Evolutionary conservation across 2,113 vertebrate genomes (phyloP), one percentile per base, ranked within the genome.

Genomic region (Rhipidura dahli): DNA sequence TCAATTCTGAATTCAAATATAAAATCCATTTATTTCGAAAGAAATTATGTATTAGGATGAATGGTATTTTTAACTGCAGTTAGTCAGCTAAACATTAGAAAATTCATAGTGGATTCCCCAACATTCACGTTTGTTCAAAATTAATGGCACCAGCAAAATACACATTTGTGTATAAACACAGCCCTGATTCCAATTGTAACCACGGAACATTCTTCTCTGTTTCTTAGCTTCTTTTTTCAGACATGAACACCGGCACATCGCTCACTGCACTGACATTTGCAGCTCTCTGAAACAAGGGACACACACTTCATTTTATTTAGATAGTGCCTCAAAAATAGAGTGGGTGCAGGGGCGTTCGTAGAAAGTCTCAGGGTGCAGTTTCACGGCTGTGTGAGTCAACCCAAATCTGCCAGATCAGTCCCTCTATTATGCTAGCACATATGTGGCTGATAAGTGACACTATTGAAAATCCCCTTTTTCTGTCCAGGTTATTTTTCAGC

Each of bases 11-110:
- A 72, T 39, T 88, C 47, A 42, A 79, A 66, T 26, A 73, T 10
- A 85, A 83, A 88, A 79, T 26, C 10, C 16, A 61, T 42, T 42
- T 57, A 57, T 73, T 77, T 85, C 92, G 14, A 91, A 93, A 96
- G n/a, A 13, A 77, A 33, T 17, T 19, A 40, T 11, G 7, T 59
- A 61, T 68, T 69, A 65, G 19, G 21, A 71, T 75, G 27, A 95
- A 37, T 23, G 6, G 20, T 11, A 81, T 30, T 69, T 66, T 31
- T 20, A 47, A 86, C 15, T 64, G 30, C 54, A 75, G 22, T 33
- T 65, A n/a, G 47, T 40, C 39, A 78, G 47, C 37, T 81, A 53
- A 88, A 80, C 68, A 42, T 83, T 2, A 63, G 31, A 59, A 87
- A 94, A 94, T 37, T 79, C 31, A 68, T 3, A 0, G 0, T 50